Conservation (phyloP, 2,113 vertebrate species). For the Charadrius vociferus region DNA sequence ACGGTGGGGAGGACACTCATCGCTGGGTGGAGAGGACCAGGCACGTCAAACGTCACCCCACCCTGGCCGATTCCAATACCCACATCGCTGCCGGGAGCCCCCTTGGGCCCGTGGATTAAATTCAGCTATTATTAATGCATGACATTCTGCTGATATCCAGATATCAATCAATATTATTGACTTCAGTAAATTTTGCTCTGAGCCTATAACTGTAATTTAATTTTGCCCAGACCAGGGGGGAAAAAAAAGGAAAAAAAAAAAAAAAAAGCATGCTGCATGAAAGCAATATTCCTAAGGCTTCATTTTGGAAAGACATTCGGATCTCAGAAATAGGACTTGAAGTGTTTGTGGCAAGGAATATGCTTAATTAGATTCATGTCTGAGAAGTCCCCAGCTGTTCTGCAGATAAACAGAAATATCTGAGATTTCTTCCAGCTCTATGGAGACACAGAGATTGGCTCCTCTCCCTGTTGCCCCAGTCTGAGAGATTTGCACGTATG, state of each 20-base stretch:
- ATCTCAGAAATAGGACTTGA: conserved; percentile 70
- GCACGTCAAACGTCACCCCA: background rate
- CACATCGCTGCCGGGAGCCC: background rate
- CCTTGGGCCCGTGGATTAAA: background rate
- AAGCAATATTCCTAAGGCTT: conserved; percentile 49
- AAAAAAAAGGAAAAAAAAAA: background rate
- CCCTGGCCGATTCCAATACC: background rate
- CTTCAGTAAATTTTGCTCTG: conserved; percentile 19
- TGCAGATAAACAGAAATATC: conserved; percentile 63
- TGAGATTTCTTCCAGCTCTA: conserved; percentile 55
- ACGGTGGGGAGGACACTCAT: background rate
- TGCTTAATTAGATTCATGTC: conserved; percentile 73
- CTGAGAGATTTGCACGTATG: conserved; percentile 33
- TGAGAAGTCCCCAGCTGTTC: conserved; percentile 70
- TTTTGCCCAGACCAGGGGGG: background rate
- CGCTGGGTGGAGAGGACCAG: rapidly evolving
- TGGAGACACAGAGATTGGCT: conserved; percentile 20
- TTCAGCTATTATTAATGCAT: conserved; percentile 34
- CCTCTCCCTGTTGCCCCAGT: background rate
- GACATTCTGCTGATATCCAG: background rate
- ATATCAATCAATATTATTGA: conserved; percentile 68
- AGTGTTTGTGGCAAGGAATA: conserved; percentile 71
- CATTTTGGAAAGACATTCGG: conserved; percentile 52
- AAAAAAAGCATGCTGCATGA: background rate
- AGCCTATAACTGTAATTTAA: conserved; percentile 41